Evolutionary conservation across 37 sponge, comb jelly and placozoan genomes (phyloP).

Genomic region (Amphimedon queenslandica): DNA sequence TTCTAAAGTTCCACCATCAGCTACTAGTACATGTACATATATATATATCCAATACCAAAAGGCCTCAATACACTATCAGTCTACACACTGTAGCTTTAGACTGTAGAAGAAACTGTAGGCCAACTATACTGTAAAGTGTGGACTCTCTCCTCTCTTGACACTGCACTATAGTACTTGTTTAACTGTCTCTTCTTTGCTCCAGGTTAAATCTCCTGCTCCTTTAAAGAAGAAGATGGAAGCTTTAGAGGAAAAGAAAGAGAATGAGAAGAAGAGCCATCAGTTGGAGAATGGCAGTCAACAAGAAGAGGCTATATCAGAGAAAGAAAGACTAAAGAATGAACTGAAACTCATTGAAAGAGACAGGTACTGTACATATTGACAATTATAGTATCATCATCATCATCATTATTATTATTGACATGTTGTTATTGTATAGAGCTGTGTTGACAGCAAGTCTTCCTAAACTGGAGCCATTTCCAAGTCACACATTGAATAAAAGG

Average conservation of each 20-base stretch:
- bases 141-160: no score
- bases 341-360: constrained; percentile 61
- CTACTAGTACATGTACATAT: no score
- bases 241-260: not conserved
- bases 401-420: not conserved
- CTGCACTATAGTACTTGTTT: no score
- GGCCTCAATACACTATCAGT: no score
- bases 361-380: constrained; percentile 23
- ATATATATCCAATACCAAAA: no score
- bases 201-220: no score
- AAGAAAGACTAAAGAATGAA: constrained; percentile 14
- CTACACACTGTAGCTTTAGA: no score
- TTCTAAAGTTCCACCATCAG: no score
- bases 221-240: not conserved
- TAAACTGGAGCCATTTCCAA: constrained; percentile 53
- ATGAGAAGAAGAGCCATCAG: no score
- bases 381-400: constrained; percentile 2
- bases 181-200: no score
- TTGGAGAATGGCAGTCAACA: not conserved
- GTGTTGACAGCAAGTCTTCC: constrained; percentile 64
- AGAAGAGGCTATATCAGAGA: constrained; percentile 5
- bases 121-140: no score
- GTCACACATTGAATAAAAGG: constrained; percentile 1
- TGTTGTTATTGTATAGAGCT: constrained; percentile 20
- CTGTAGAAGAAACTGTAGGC: no score